A percentile compares a stretch with the other conserved stretches of the same genome.
phyloP scores from a whole-genome alignment of 2,888 invertebrate species.

The Corbicula japonica region DNA sequence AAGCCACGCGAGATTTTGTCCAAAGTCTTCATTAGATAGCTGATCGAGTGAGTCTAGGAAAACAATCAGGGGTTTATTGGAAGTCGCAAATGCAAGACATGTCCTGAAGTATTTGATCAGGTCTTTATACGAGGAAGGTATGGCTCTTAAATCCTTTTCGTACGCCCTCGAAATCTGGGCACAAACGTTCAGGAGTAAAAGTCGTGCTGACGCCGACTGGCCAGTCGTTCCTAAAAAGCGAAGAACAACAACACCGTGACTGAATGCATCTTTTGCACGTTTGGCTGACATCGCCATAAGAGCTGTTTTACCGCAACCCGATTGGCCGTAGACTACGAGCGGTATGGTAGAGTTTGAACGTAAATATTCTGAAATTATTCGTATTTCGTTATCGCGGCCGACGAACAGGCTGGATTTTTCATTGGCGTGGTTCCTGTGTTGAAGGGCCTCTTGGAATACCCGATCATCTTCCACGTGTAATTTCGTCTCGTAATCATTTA shows the following conservation, averaged over 20 bases:
- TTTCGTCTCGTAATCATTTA: conserved; percentile 46
- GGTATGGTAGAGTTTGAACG: conserved; percentile 55
- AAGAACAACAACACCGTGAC: conserved; percentile 53
- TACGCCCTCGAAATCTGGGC: conserved; percentile 66
- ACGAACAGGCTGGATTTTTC: conserved; percentile 60
- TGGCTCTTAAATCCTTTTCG: conserved; percentile 38
- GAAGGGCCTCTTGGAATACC: conserved; percentile 55
- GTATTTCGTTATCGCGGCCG: conserved; percentile 55
- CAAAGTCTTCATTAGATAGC: conserved; percentile 72
- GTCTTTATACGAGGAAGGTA: conserved; percentile 60
- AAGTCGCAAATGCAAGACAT: conserved; percentile 54
- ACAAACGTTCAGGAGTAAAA: conserved; percentile 64
- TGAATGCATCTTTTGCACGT: conserved; percentile 25
- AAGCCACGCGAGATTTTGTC: conserved; percentile 78
- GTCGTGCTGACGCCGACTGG: conserved; percentile 68
- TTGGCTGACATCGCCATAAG: conserved; percentile 74
- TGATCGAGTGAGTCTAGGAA: conserved; percentile 80
- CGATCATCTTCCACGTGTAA: conserved; percentile 57
- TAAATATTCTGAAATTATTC: conserved; percentile 35
- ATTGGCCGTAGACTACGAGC: conserved; percentile 76
- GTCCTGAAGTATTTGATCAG: conserved; percentile 51
- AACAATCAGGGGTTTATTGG: conserved; percentile 68
- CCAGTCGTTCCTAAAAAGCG: conserved; percentile 78
- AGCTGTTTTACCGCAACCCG: conserved; percentile 83
- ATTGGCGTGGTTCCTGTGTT: conserved; percentile 52